Evolutionary conservation across 2,797 vertebrate species (phyloP).

Genomic region (Catamblyrhynchus diadema): DNA sequence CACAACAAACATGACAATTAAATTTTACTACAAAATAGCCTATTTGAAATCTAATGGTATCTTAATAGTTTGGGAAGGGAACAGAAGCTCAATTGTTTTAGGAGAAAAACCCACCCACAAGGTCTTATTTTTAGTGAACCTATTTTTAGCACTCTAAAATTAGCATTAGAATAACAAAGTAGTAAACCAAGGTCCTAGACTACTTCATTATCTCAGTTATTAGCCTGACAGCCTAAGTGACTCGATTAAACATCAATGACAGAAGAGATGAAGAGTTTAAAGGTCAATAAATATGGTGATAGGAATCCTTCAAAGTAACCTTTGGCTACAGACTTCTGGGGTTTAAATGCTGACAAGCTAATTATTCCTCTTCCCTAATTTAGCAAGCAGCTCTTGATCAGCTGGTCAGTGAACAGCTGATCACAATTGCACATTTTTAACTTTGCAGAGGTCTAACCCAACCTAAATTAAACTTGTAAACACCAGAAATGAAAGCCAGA

Average conservation of each 20-base stretch:
- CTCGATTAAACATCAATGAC: constrained; percentile 89
- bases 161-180: constrained; percentile 83
- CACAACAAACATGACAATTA: constrained; percentile 24
- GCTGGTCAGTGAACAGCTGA: constrained; percentile 69
- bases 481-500: constrained; percentile 66
- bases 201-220: constrained; percentile 86
- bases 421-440: constrained; percentile 67
- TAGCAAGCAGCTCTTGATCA: constrained; percentile 72
- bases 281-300: constrained; percentile 93
- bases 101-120: constrained; percentile 64
- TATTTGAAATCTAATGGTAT: constrained; percentile 43
- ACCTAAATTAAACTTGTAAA: constrained; percentile 68
- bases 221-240: constrained; percentile 85
- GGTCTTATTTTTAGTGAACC: constrained; percentile 78
- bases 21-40: constrained; percentile 24
- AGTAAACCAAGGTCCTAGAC: constrained; percentile 88
- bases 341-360: constrained; percentile 93
- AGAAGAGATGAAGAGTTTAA: constrained; percentile 82
- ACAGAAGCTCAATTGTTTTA: constrained; percentile 52
- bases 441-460: constrained; percentile 58
- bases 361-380: constrained; percentile 87
- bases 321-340: constrained; percentile 81
- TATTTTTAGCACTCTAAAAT: constrained; percentile 96
- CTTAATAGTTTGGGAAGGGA: constrained; percentile 35
- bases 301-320: constrained; percentile 84